Evolutionary conservation across 2,888 invertebrate species (phyloP).

Genomic region (Cryptosula pallasiana): DNA sequence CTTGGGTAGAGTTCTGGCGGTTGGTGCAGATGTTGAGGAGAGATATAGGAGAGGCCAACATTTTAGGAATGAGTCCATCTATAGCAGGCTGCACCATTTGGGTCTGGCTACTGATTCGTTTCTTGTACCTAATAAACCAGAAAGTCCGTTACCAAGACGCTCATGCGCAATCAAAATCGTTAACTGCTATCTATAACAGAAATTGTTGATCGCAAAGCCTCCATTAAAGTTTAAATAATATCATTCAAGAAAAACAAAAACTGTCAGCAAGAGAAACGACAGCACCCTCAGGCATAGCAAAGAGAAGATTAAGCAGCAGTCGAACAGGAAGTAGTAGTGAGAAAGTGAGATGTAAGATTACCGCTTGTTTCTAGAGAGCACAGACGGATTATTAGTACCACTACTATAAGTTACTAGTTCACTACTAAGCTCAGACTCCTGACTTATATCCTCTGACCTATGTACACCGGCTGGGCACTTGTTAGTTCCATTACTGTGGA

Average conservation of each 20-base stretch:
- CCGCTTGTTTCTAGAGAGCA: not conserved
- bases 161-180: too few relatives aligned
- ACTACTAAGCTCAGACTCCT: slow-evolving; percentile 8
- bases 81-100: not conserved
- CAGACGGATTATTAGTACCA: not conserved
- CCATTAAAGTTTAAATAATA: too few relatives aligned
- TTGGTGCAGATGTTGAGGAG: slow-evolving; percentile 72
- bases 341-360: not conserved
- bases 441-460: not conserved
- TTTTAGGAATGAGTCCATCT: slow-evolving; percentile 33
- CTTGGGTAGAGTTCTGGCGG: slow-evolving; percentile 67
- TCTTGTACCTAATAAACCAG: slow-evolving; percentile 1
- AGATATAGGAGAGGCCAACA: slow-evolving; percentile 71
- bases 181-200: too few relatives aligned
- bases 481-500: not conserved
- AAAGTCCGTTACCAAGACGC: too few relatives aligned
- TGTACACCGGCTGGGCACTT: not conserved
- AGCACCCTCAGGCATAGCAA: too few relatives aligned
- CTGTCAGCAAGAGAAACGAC: too few relatives aligned
- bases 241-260: too few relatives aligned
- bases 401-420: slow-evolving; percentile 2
- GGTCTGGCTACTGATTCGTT: not conserved
- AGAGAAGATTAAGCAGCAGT: not conserved
- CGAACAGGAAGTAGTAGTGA: not conserved
- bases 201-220: too few relatives aligned